Conservation (phyloP, 2,797 vertebrate genomes). For the Triplophysa bombifrons region DNA sequence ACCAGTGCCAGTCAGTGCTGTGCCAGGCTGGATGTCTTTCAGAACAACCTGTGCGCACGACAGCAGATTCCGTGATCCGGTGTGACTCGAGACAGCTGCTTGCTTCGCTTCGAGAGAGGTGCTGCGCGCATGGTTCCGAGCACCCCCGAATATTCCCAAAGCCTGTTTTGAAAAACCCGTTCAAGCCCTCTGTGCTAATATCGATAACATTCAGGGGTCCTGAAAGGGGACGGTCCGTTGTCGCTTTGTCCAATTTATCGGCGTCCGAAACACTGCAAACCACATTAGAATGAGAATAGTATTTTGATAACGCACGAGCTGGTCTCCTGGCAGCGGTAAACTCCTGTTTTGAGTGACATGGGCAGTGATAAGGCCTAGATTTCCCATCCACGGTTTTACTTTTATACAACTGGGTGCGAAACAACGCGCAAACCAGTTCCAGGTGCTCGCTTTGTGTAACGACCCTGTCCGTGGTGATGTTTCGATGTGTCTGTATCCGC, state of each 20-base stretch:
- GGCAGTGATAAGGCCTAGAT: conserved; percentile 48
- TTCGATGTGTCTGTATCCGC: conserved; percentile 53
- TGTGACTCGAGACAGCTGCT: conserved; percentile 59
- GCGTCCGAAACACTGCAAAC: conserved; percentile 36
- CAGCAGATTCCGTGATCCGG: conserved; percentile 57
- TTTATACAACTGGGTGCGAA: conserved; percentile 38
- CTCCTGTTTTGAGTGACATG: conserved; percentile 27
- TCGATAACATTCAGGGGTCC: conserved; percentile 72
- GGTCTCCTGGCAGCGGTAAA: conserved; percentile 47
- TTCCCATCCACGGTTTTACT: conserved; percentile 57
- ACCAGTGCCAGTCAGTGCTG: conserved; percentile 18
- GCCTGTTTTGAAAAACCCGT: conserved; percentile 58
- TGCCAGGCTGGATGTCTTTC: conserved; percentile 40
- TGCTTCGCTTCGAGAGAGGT: conserved; percentile 31
- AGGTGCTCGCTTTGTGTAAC: conserved; percentile 66
- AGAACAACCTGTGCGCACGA: conserved; percentile 39
- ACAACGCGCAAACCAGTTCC: conserved; percentile 66
- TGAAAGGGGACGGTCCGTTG: conserved; percentile 66
- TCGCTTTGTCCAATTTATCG: conserved; percentile 57
- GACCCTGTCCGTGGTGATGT: conserved; percentile 61
- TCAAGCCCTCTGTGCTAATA: conserved; percentile 63
- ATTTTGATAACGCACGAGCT: conserved; percentile 49
- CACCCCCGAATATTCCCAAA: conserved; percentile 49
- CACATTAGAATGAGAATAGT: conserved; percentile 50
- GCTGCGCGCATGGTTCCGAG: conserved; percentile 23